Evolutionary conservation across 2,888 invertebrate genomes (phyloP).

Genomic region (Polia nebulosa): DNA sequence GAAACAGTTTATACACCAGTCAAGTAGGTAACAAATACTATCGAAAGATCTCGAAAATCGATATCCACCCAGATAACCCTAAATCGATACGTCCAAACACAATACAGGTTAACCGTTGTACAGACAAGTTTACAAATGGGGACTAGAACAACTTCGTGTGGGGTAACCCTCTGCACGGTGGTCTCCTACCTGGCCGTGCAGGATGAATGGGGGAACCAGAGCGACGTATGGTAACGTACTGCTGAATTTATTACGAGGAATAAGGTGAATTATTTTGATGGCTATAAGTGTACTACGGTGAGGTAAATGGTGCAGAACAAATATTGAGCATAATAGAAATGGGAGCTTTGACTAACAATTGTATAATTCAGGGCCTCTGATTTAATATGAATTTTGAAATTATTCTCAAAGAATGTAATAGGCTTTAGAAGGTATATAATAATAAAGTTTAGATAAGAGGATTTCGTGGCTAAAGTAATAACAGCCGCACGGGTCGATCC

Average conservation of each 20-base stretch:
- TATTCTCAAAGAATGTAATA: not conserved
- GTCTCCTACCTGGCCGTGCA: slow-evolving; percentile 52
- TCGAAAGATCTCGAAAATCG: slow-evolving; percentile 37
- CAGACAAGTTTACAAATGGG: slow-evolving; percentile 58
- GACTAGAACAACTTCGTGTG: slow-evolving; percentile 51
- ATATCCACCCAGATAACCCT: slow-evolving; percentile 44
- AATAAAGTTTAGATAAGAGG: too few relatives aligned
- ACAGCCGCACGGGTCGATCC: too few relatives aligned
- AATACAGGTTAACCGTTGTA: slow-evolving; percentile 48
- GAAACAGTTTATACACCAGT: not conserved
- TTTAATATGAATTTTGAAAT: not conserved
- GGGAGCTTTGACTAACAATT: not conserved
- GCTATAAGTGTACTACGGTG: not conserved
- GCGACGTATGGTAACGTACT: slow-evolving; percentile 42
- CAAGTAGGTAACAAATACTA: not conserved
- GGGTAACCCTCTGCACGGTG: slow-evolving; percentile 49
- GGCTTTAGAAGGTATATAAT: too few relatives aligned
- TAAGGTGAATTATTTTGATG: slow-evolving; percentile 36
- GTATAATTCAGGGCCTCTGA: not conserved
- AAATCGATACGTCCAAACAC: slow-evolving; percentile 54
- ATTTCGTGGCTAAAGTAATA: too few relatives aligned
- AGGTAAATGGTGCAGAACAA: not conserved
- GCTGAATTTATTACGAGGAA: slow-evolving; percentile 33
- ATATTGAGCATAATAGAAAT: not conserved
- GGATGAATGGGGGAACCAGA: slow-evolving; percentile 46